Conservation (phyloP, 1,140 invertebrate genomes). For the Drosophila suzukii region DNA sequence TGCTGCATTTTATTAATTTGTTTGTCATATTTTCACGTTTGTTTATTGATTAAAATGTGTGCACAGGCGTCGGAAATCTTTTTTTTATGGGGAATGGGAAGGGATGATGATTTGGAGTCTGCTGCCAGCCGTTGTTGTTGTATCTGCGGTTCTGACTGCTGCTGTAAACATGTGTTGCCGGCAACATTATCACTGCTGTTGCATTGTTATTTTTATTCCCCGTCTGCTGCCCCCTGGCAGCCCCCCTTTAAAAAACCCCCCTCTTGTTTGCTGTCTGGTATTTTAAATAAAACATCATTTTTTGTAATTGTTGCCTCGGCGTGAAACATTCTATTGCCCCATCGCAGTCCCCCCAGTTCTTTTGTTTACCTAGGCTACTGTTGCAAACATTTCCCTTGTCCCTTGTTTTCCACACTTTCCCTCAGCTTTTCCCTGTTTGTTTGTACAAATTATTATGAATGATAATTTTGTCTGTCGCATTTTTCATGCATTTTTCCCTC, state of each 20-base stretch:
- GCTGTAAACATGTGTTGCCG: constrained; percentile 76
- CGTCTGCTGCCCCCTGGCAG: neutral
- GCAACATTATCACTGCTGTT: constrained; percentile 68
- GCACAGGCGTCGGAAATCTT: constrained; percentile 35
- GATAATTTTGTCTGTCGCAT: constrained; percentile 74
- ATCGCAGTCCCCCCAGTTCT: constrained; percentile 15
- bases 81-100: neutral
- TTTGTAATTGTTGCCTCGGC: constrained; percentile 62
- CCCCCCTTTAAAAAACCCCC: neutral
- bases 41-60: constrained; percentile 82
- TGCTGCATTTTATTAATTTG: constrained; percentile 81
- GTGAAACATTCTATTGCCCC: constrained; percentile 51
- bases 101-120: constrained; percentile 23
- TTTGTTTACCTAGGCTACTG: constrained; percentile 47
- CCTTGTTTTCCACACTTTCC: neutral
- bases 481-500: constrained; percentile 62
- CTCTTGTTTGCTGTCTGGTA: constrained; percentile 38
- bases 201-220: constrained; percentile 68
- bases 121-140: constrained; percentile 52
- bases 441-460: constrained; percentile 77
- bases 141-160: constrained; percentile 47
- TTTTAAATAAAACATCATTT: constrained; percentile 77
- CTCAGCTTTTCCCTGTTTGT: constrained; percentile 27
- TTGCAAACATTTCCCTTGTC: constrained; percentile 32
- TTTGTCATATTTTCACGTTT: constrained; percentile 82